Evolutionary conservation across 2,797 vertebrate species (phyloP), one percentile per base, ranked within the genome.

Genomic region (Cynopterus sphinx): DNA sequence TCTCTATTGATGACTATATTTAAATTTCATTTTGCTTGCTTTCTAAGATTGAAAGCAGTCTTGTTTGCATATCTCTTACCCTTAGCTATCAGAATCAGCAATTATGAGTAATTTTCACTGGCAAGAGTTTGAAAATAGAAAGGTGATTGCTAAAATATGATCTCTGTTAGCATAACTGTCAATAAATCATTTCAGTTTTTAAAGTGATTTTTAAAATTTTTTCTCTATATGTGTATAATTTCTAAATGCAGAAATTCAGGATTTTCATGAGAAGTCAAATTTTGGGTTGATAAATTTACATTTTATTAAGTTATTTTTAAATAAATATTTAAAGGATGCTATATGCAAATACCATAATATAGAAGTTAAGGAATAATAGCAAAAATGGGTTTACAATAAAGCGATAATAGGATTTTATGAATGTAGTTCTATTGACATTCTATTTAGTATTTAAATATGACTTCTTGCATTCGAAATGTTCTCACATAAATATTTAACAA

Each of bases 401-500:
- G 68, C 59, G 22, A 81, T 71, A 59, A 85, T 5, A 46, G 19
- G 12, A 88, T 78, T 96, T 77, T 78, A 81, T 16, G 90, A 85
- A 94, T 74, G 15, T 36, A 49, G 4, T 71, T 71, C 82, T 46
- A 71, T 55, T 92, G 91, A 82, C 68, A 90, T 78, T 93, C 43
- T 77, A 81, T 31, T 88, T 79, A 89, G 74, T 75, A 22, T 84
- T 90, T 93, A 81, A 93, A 85, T 91, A 85, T 84, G 68, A 70
- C 33, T 82, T 83, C 33, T 95, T 91, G 39, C 43, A 57, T 85
- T 79, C 36, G 85, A 31, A 95, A 79, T 82, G 31, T 84, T 87
- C 94, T 87, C 49, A 86, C 24, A 77, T 89, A 87, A 96, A 93
- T 91, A 93, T 86, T 95, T 93, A 95, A 88, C 22, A 84, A 92